Evolutionary conservation across 2,113 vertebrate genomes (phyloP), one percentile per base, ranked within the genome.

Genomic region (Echinops telfairi): DNA sequence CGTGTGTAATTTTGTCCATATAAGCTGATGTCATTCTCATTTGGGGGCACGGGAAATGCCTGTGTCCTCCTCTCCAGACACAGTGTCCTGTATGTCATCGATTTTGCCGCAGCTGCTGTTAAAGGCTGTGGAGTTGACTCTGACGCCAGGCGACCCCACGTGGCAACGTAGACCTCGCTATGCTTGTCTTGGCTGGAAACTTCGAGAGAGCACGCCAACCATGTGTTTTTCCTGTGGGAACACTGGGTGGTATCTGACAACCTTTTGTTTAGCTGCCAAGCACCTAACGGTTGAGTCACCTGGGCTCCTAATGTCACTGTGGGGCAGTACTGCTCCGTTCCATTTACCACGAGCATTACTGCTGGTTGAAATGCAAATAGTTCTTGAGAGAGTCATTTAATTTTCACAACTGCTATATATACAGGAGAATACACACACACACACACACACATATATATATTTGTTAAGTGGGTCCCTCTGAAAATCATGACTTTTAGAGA

Each of bases 401-500:
- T 84, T 93, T 94, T 88, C 36, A 89, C 20, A 89, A 31, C 17
- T 58, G 47, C 47, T 53, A 14, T 6, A 53, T 53, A 12, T 53
- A 53, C 12, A 53, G 6, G 40, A 40, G 40, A 7, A 53, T 47
- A 47, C 43, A 47, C 43, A 47, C 43, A n/a, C n/a, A n/a, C n/a
- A n/a, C n/a, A n/a, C n/a, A n/a, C n/a, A n/a, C n/a, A n/a, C n/a
- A n/a, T n/a, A n/a, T n/a, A n/a, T n/a, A n/a, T 47, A 47, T 47
- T 47, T 6, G 5, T 47, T n/a, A 3, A n/a, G 3, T n/a, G 68
- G 11, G 15, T 31, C 66, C 29, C 31, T 31, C 31, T 68, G 27
- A 11, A 68, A 68, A 38, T 83, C 47, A 83, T 88, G n/a, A 82
- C 22, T 86, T 94, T 75, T 36, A 31, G 19, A 81, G 53, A 68